phyloP scores from a whole-genome alignment of 2,888 invertebrate species.

The Pseudococcus viburni region DNA sequence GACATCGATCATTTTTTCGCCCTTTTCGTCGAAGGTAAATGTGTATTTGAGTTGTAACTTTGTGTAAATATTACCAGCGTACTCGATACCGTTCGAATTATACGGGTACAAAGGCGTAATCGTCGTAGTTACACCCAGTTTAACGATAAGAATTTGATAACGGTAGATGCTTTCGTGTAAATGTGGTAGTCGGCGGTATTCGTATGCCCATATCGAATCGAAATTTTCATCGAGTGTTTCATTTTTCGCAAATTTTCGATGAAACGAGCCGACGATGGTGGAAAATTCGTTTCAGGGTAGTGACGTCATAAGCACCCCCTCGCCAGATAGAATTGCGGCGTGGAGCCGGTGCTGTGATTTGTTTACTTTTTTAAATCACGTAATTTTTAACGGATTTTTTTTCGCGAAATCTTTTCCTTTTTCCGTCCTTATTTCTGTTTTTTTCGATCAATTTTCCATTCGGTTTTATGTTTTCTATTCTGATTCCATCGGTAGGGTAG shows the following conservation, averaged over 20 bases:
- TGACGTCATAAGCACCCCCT: neutral
- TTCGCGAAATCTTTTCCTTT: neutral
- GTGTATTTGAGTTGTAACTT: neutral
- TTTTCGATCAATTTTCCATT: neutral
- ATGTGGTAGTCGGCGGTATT: neutral
- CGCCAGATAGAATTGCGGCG: neutral
- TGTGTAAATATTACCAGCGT: neutral
- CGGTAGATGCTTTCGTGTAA: neutral
- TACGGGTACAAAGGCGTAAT: slow-evolving; percentile 36
- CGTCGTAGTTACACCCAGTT: slow-evolving; percentile 37
- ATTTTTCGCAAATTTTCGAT: neutral
- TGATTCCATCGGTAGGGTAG: neutral
- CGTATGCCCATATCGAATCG: neutral
- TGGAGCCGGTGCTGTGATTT: neutral
- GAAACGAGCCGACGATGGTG: neutral
- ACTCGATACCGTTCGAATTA: neutral
- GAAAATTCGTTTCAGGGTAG: neutral
- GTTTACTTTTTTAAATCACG: neutral
- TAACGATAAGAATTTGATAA: slow-evolving; percentile 16
- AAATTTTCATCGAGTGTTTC: neutral
- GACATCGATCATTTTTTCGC: neutral
- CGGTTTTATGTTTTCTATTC: neutral
- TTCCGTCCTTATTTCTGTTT: neutral
- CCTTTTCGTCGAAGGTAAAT: slow-evolving; percentile 2
- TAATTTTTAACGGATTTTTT: slow-evolving; percentile 6